Evolutionary conservation across 2,797 vertebrate genomes (phyloP), one percentile per base, ranked within the genome.

Genomic region (Poecilia wingei): DNA sequence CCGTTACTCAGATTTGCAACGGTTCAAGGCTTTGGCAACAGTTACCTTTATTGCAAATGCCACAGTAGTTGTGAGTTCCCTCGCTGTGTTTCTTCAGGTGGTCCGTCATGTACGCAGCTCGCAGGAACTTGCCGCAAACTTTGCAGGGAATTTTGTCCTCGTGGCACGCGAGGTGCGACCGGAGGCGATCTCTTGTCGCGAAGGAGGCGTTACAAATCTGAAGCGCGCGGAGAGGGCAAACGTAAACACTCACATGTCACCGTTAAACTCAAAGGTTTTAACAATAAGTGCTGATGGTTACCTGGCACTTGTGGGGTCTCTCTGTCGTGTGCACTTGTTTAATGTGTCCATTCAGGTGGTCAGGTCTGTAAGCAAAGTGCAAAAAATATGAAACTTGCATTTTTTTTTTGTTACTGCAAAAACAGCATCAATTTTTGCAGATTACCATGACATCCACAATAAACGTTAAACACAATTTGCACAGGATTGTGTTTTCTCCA

Each of bases 271-370:
- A 57, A 18, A 47, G 22, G 7, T 83, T 76, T 76, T 3, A 31
- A 31, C 41, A 75, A 1, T 36, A n/a, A 76, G 2, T n/a, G 10
- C 31, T 20, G 13, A 77, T 39, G 31, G 93, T 96, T 96, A 99
- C 98, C 98, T 99, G 98, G 96, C 98, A 99, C 94, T 99, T 99
- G 96, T 99, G 98, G 93, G 98, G 98, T 96, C 98, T 97, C 95
- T 99, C 98, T 88, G 98, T 98, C 79, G 98, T 99, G 91, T 99
- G 98, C 93, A 99, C 98, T 94, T 99, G 98, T 95, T 99, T 99
- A 94, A 99, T 99, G 91, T 99, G 98, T 95, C 98, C 98, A 10
- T 99, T 99, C 93, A 99, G 95, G 90, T 99, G 98, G 91, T 99
- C 98, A 49, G 98, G 98, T 96, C 98, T 99, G 93, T 76, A 95